Conservation (phyloP, 1,140 invertebrate species). For the Drosophila ficusphila region DNA sequence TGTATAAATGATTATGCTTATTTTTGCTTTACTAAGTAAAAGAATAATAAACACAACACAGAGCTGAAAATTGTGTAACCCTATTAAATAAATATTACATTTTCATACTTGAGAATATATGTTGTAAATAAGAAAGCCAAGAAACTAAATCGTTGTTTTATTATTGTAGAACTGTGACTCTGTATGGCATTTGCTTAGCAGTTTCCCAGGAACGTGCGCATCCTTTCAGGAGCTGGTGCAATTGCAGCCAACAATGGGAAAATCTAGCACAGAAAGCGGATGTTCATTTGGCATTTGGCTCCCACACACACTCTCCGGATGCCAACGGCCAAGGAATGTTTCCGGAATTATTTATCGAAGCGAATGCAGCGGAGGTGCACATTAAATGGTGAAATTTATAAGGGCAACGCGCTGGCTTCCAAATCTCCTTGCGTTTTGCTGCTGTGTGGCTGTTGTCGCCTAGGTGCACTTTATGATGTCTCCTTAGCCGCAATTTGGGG, state of each 20-base stretch:
- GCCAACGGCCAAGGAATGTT: slow-evolving; percentile 33
- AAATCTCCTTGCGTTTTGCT: slow-evolving; percentile 53
- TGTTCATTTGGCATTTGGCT: slow-evolving; percentile 51
- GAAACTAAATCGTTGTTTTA: too few relatives aligned
- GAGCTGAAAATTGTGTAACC: too few relatives aligned
- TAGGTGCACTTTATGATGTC: slow-evolving; percentile 67
- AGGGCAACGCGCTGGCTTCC: slow-evolving; percentile 47
- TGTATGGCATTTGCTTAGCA: slow-evolving; percentile 27
- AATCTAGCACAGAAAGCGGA: slow-evolving; percentile 44
- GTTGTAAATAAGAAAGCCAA: too few relatives aligned
- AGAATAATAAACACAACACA: too few relatives aligned
- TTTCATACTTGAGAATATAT: too few relatives aligned
- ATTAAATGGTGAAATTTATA: slow-evolving; percentile 61
- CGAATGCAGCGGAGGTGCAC: slow-evolving; percentile 36
- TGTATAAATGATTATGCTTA: too few relatives aligned
- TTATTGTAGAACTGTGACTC: slow-evolving; percentile 15
- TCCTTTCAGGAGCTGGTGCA: slow-evolving; percentile 2
- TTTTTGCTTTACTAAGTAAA: too few relatives aligned
- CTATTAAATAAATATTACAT: too few relatives aligned
- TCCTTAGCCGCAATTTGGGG: slow-evolving; percentile 10
- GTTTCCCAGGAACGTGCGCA: slow-evolving; percentile 19
- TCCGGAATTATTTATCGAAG: slow-evolving; percentile 50
- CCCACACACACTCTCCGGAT: slow-evolving; percentile 6
- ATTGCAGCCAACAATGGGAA: slow-evolving; percentile 32
- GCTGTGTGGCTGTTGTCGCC: slow-evolving; percentile 29